Conservation (phyloP, 1,140 invertebrate genomes). For the Rhyacophila brunnea region DNA sequence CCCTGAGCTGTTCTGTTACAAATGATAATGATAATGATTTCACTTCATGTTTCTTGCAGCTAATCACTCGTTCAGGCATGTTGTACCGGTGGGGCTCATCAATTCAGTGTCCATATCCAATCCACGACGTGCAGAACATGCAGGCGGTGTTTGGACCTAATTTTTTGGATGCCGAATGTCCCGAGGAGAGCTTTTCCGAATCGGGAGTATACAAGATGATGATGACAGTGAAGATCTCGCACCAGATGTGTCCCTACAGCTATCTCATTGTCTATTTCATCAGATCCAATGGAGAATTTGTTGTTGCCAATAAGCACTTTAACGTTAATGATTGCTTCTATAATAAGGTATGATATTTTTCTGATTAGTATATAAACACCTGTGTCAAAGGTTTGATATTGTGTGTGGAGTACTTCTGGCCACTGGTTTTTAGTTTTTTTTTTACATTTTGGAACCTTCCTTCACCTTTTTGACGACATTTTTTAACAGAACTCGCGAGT, state of each 20-base stretch:
- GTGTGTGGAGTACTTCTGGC: too few relatives aligned
- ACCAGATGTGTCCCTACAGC: constrained; percentile 64
- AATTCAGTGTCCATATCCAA: constrained; percentile 44
- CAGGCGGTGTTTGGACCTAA: constrained; percentile 6
- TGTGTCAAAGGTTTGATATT: too few relatives aligned
- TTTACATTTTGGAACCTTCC: too few relatives aligned
- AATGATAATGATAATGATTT: not conserved
- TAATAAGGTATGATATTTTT: constrained; percentile 49
- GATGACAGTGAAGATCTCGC: constrained; percentile 50
- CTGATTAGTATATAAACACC: too few relatives aligned
- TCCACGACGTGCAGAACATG: constrained; percentile 24
- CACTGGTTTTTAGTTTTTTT: too few relatives aligned
- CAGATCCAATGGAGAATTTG: constrained; percentile 59
- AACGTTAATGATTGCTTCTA: constrained; percentile 49
- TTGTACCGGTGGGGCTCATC: constrained; percentile 49
- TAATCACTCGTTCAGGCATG: constrained; percentile 47
- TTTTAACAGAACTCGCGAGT: too few relatives aligned
- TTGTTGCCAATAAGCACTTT: constrained; percentile 51
- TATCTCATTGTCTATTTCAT: constrained; percentile 69
- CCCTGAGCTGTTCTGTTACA: too few relatives aligned
- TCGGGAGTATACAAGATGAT: constrained; percentile 33
- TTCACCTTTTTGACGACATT: too few relatives aligned
- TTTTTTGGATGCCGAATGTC: constrained; percentile 8
- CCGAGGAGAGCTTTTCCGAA: not conserved
- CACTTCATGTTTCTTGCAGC: constrained; percentile 36